Conservation (phyloP, 1,140 invertebrate species). For the Oreohelix idahoensis region DNA sequence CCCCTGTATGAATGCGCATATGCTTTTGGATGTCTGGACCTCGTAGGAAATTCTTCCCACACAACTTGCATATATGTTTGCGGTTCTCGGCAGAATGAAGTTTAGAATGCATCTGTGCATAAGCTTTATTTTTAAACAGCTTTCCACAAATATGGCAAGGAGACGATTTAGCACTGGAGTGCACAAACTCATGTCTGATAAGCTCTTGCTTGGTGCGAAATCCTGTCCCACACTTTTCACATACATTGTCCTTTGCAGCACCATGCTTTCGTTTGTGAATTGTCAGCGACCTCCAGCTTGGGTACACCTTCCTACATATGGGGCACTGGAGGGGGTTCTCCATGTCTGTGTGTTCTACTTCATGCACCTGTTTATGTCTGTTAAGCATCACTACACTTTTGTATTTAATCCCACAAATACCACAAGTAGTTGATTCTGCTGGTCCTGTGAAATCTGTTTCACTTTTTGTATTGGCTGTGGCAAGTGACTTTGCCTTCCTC, state of each 20-base stretch:
- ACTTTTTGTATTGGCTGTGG: not conserved
- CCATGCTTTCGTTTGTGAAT: not conserved
- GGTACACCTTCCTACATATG: not conserved
- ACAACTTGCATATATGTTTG: not conserved
- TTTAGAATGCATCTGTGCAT: slow-evolving; percentile 1
- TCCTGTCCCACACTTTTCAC: not conserved
- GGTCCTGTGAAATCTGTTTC: not conserved
- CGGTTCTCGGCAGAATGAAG: not conserved
- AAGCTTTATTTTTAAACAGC: slow-evolving; percentile 8
- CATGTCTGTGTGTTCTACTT: not conserved
- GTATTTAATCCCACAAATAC: not conserved
- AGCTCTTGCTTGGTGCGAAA: slow-evolving; percentile 2
- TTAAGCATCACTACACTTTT: not conserved
- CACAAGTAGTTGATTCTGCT: not conserved
- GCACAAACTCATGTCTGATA: slow-evolving; percentile 3
- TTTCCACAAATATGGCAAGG: slow-evolving; percentile 2
- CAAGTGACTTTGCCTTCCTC: not conserved
- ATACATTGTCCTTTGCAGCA: not conserved
- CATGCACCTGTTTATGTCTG: not conserved
- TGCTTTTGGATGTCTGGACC: slow-evolving; percentile 11
- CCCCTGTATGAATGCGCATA: not conserved
- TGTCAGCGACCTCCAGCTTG: not conserved
- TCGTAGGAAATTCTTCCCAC: not conserved
- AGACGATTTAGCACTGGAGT: not conserved
- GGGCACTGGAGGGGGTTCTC: not conserved